A percentile compares a stretch with the other conserved stretches of the same genome.
These are phyloP conservation scores for Hippocampus mohnikei DNA, from an alignment of 2,113 vertebrate species.

Conservation along the genomic window DNA sequence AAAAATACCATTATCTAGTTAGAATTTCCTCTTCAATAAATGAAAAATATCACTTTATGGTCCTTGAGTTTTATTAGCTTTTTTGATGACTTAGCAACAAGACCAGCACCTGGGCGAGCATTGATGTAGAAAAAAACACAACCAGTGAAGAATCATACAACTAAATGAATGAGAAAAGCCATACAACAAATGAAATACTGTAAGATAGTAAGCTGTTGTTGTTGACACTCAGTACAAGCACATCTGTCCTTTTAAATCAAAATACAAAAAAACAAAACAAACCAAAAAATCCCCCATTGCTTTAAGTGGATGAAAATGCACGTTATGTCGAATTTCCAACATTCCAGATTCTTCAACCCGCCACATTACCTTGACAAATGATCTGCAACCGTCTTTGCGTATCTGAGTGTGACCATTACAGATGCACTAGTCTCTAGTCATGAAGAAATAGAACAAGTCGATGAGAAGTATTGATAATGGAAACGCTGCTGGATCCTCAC, in stretches of 20 bases:
- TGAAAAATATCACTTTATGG: background rate
- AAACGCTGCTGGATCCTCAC: constrained; percentile 35
- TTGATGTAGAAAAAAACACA: background rate
- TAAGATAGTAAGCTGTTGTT: constrained; percentile 51
- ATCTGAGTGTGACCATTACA: constrained; percentile 20
- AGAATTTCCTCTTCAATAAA: background rate
- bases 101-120: background rate
- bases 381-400: constrained; percentile 25
- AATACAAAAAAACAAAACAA: constrained; percentile 28
- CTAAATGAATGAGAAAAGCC: background rate
- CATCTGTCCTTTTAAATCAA: constrained; percentile 31
- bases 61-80: background rate
- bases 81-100: background rate
- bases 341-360: constrained; percentile 21
- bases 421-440: constrained; percentile 27
- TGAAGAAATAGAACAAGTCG: constrained; percentile 27
- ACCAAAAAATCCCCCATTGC: constrained; percentile 23
- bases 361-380: constrained; percentile 16
- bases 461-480: constrained; percentile 33
- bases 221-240: constrained; percentile 39
- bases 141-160: background rate
- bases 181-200: constrained; percentile 35
- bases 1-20: background rate
- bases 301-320: constrained; percentile 21
- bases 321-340: constrained; percentile 38